Base-by-base conservation (phyloP, 2,888 invertebrate genomes). In the Agrotis segetum region DNA sequence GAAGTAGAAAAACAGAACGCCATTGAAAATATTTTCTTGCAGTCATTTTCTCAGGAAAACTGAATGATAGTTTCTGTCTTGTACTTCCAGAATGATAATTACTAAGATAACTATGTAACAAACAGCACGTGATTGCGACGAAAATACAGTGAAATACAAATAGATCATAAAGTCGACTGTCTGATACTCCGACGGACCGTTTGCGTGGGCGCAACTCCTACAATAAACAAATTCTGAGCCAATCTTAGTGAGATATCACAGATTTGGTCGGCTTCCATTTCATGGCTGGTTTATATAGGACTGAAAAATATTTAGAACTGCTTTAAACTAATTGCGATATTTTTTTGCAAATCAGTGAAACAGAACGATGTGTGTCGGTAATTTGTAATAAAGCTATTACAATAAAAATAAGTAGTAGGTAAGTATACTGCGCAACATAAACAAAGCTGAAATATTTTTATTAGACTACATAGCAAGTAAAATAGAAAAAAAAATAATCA, bases 151-250 rank as follows among this genome's bases (percentile, higher is more conserved):
- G 21, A n/a, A 63, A 21, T 49, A 55, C 55, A 77, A 77, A 74
- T 74, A 77, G 59, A 79, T 79, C 63, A 52, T 19, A 62, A 2
- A 61, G 56, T 34, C 61, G 61, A 55, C 19, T 29, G 59, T 61
- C 66, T 61, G 49, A 67, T 79, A 29, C 49, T 53, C 21, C 34
- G 50, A 55, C 44, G 59, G 49, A 52, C 47, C 11, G 49, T 58
- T 44, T 79, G 77, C 67, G 77, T 77, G 62, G 77, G 77, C 74
- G 62, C 34, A 46, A 3, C 59, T 59, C 67, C 59, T 58, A 59
- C 29, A 63, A 77, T 74, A 76, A 76, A 76, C 76, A 76, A 40
- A 61, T 53, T 59, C 59, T 19, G 47, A 73, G 62, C 61, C 79
- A 79, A 79, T 79, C 52, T 52, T 46, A 59, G 61, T 62, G 61